A percentile compares a stretch with the other conserved stretches of the same genome.
Evolutionary conservation across 2,888 invertebrate genomes (phyloP).

Genomic region (Sinopyrophorus schimmeli): DNA sequence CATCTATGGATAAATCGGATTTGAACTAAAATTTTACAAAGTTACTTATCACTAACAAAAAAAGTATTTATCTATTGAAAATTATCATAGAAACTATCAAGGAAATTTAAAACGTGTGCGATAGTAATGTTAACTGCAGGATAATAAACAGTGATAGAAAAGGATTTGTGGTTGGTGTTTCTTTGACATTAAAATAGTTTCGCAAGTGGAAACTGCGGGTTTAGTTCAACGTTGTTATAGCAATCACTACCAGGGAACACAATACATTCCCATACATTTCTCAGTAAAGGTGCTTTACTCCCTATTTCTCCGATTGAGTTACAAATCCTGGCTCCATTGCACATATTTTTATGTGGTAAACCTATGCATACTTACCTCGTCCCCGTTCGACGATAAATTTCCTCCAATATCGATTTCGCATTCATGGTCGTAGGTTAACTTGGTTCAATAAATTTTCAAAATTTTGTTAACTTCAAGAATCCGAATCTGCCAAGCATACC

Average conservation of each 20-base stretch:
- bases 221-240: constrained; percentile 12
- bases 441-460: constrained; percentile 19
- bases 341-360: constrained; percentile 30
- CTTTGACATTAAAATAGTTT: constrained; percentile 21
- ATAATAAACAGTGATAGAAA: constrained; percentile 20
- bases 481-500: constrained; percentile 4
- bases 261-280: constrained; percentile 18
- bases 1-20: no score
- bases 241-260: constrained; percentile 10
- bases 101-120: no score
- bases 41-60: no score
- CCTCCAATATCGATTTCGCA: constrained; percentile 19
- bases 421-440: constrained; percentile 16
- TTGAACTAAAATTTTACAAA: no score
- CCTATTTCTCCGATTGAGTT: constrained; percentile 21
- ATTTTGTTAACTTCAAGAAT: constrained; percentile 9
- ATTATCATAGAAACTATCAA: no score
- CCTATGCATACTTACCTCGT: constrained; percentile 18
- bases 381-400: constrained; percentile 19
- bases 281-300: constrained; percentile 12
- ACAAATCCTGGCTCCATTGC: constrained; percentile 25
- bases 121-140: no score
- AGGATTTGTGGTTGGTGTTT: constrained; percentile 12
- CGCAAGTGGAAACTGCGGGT: constrained; percentile 14
- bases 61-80: no score